Evolutionary conservation across 1,140 invertebrate species (phyloP).

Genomic region (Bathynomus jamesi): DNA sequence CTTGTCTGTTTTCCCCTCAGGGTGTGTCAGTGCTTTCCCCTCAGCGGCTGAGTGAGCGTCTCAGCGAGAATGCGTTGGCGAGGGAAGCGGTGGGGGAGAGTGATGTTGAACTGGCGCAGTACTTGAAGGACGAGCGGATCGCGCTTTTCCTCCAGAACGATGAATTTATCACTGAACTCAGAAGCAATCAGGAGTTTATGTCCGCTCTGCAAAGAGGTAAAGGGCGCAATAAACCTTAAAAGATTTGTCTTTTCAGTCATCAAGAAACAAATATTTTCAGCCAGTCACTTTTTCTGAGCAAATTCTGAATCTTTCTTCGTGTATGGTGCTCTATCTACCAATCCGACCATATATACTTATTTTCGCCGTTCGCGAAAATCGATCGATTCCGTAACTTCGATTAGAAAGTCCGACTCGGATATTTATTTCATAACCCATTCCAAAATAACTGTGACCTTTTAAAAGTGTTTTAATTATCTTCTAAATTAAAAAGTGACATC

Average conservation of each 20-base stretch:
- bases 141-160: conserved; percentile 84
- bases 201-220: conserved; percentile 62
- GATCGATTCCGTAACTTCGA: no score
- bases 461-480: no score
- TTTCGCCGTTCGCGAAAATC: no score
- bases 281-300: neutral
- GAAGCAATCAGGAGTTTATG: conserved; percentile 83
- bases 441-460: no score
- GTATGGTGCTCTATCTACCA: neutral
- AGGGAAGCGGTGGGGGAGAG: conserved; percentile 37
- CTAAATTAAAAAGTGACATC: no score
- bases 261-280: no score
- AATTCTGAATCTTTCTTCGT: neutral
- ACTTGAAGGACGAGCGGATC: conserved; percentile 68
- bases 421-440: no score
- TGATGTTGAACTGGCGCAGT: conserved; percentile 51
- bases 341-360: neutral
- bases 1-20: conserved; percentile 19
- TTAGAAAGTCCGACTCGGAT: no score
- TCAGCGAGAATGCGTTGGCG: conserved; percentile 35
- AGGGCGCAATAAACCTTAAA: neutral
- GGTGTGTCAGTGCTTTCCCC: conserved; percentile 30
- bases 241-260: neutral
- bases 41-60: conserved; percentile 31
- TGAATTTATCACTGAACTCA: conserved; percentile 80